Conservation (phyloP, 2,888 invertebrate genomes). For the Arctia plantaginis region DNA sequence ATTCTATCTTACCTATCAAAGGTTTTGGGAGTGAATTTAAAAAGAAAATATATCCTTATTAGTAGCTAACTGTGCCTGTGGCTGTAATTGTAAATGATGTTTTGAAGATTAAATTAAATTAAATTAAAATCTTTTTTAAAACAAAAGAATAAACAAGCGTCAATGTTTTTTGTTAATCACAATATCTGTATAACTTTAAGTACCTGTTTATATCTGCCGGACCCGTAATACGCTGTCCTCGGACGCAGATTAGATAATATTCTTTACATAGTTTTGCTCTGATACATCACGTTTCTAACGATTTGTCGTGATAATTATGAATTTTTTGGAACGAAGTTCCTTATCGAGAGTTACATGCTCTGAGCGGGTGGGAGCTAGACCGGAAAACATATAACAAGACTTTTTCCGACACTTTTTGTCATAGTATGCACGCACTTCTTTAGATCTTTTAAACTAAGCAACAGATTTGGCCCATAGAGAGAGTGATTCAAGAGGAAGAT, state of each 20-base stretch:
- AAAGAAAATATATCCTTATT: no score
- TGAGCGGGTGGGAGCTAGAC: no score
- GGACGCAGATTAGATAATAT: slow-evolving; percentile 2
- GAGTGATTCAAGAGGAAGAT: no score
- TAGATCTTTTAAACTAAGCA: no score
- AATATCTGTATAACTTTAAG: background rate
- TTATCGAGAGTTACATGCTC: background rate
- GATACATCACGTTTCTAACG: background rate
- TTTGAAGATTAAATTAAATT: no score
- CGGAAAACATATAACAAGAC: no score
- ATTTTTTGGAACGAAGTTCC: background rate
- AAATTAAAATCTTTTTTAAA: background rate
- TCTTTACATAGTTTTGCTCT: background rate
- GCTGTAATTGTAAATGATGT: background rate
- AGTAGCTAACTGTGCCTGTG: background rate
- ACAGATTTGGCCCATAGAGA: no score
- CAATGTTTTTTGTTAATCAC: background rate
- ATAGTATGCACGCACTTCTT: no score
- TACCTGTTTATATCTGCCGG: background rate
- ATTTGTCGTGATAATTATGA: background rate
- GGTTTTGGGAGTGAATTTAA: background rate
- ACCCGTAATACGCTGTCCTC: background rate
- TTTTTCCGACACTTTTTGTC: no score
- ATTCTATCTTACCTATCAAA: background rate
- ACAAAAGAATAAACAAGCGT: background rate